Percentiles rank a stretch among this genome's conserved stretches.
Conservation (phyloP, 2,797 vertebrate genomes). For the Centropyge bicolor region DNA sequence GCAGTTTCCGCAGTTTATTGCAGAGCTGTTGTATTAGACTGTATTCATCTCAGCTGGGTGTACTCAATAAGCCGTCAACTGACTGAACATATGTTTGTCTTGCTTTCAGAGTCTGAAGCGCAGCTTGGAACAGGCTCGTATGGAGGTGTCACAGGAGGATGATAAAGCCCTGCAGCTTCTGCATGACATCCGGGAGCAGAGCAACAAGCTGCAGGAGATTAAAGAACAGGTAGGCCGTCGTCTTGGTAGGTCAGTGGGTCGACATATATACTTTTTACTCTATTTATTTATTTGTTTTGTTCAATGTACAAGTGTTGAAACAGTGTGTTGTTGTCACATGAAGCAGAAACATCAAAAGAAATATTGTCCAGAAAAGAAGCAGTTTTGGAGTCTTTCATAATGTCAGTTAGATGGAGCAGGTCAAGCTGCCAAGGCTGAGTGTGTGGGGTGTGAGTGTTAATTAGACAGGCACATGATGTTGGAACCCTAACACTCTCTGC, state of each 20-base stretch:
- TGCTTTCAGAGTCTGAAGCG: slow-evolving; percentile 95
- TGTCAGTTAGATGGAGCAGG: slow-evolving; percentile 32
- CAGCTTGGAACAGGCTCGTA: slow-evolving; percentile 98
- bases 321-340: no score
- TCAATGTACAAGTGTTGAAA: not conserved
- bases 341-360: not conserved
- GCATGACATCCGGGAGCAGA: slow-evolving; percentile 98
- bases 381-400: slow-evolving; percentile 10
- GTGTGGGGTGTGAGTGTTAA: slow-evolving; percentile 55
- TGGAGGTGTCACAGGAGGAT: slow-evolving; percentile 98
- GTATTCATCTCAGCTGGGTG: not conserved
- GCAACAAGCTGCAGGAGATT: slow-evolving; percentile 99
- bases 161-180: slow-evolving; percentile 98
- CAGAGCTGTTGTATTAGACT: not conserved
- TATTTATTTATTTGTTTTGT: not conserved
- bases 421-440: slow-evolving; percentile 29
- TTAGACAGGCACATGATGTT: slow-evolving; percentile 47
- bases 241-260: not conserved
- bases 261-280: not conserved
- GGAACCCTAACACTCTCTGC: slow-evolving; percentile 13
- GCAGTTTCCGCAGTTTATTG: not conserved
- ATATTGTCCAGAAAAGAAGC: slow-evolving; percentile 6
- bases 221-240: slow-evolving; percentile 94
- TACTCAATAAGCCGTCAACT: not conserved
- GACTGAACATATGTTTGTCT: slow-evolving; percentile 6